These are phyloP conservation scores for Autographa gamma DNA, from an alignment of 2,888 invertebrate genomes.

Conservation along the genomic window DNA sequence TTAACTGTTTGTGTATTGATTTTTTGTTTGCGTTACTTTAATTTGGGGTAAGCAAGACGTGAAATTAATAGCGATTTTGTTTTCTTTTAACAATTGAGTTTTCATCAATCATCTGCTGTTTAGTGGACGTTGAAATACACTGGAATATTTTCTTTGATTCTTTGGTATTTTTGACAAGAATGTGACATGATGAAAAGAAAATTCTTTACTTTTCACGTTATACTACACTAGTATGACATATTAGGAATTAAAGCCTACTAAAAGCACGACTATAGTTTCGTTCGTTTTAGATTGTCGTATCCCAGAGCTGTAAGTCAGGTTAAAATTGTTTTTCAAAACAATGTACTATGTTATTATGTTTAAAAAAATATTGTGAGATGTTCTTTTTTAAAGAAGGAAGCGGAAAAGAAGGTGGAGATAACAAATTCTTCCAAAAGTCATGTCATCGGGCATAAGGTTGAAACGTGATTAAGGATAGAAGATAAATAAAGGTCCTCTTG, in stretches of 20 bases:
- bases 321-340: no score
- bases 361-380: no score
- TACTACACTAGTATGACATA: no score
- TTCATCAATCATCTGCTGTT: slow-evolving; percentile 27
- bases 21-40: slow-evolving; percentile 47
- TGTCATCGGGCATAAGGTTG: neutral
- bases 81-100: slow-evolving; percentile 33
- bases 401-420: neutral
- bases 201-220: neutral
- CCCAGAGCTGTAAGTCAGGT: no score
- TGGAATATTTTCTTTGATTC: neutral
- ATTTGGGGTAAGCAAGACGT: slow-evolving; percentile 17
- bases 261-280: no score
- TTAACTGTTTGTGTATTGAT: slow-evolving; percentile 51
- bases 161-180: neutral
- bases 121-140: neutral
- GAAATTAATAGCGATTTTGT: slow-evolving; percentile 28
- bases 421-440: neutral
- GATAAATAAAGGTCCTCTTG: neutral
- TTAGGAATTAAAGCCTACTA: no score
- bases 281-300: no score
- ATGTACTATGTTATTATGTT: no score
- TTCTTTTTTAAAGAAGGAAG: no score
- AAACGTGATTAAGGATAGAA: neutral
- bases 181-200: neutral